A percentile compares a stretch with the other conserved stretches of the same genome.
phyloP scores from a whole-genome alignment of 2,888 invertebrate species.

The Theretra japonica region DNA sequence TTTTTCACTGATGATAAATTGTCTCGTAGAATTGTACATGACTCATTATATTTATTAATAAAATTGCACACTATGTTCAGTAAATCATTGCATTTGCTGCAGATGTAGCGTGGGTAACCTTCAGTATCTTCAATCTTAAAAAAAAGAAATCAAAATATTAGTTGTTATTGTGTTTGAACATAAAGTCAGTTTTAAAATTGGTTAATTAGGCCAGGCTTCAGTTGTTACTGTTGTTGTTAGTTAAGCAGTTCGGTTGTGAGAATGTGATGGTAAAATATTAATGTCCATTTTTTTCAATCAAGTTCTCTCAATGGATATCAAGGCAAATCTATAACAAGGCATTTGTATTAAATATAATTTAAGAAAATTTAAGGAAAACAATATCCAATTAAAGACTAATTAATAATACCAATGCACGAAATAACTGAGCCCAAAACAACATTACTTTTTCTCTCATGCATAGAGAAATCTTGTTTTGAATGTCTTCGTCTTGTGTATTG shows the following conservation, averaged over 20 bases:
- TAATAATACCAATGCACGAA: neutral
- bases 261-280: too few species aligned
- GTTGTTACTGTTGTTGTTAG: too few species aligned
- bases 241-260: too few species aligned
- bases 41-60: constrained; percentile 65
- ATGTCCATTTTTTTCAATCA: too few species aligned
- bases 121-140: constrained; percentile 68
- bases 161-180: neutral
- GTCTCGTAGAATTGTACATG: constrained; percentile 34
- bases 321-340: too few species aligned
- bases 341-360: neutral
- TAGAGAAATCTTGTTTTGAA: constrained; percentile 57
- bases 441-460: constrained; percentile 70
- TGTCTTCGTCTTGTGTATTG: constrained; percentile 43
- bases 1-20: constrained; percentile 26
- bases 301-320: too few species aligned
- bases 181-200: neutral
- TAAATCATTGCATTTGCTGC: constrained; percentile 60
- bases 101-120: constrained; percentile 71
- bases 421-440: neutral
- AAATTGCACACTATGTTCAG: constrained; percentile 62
- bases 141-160: neutral
- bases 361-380: neutral
- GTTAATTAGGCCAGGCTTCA: too few species aligned
- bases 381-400: neutral